Evolutionary conservation across 23 tunicate genomes (phyloP), one percentile per base, ranked within the genome.

Genomic region (Trididemnum clinides): DNA sequence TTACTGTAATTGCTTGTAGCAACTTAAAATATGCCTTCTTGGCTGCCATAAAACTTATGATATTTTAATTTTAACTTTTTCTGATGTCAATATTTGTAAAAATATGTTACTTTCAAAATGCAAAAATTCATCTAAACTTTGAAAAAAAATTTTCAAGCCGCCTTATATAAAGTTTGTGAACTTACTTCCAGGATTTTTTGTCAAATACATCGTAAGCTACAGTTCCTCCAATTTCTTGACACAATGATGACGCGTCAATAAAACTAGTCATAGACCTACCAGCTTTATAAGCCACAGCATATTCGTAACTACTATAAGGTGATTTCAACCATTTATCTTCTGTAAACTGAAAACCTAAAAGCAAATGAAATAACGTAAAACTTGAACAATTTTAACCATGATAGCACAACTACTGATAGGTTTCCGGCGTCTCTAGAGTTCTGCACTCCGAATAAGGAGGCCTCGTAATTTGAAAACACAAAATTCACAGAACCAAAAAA

Each of bases 241-340:
- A 77, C 10, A 18, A 39, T 1, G 35, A 20, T 0, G 34, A 64
- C 0, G 64, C 82, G 28, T 34, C 50, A 35, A 29, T 12, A 44
- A 44, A 44, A 44, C 10, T 15, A 7, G 54, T 7, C 10, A 7
- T 44, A 10, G 10, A 7, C 54, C 12, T 15, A 7, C 15, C 15
- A 7, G 15, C 54, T 10, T 7, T 44, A 44, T 44, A 0, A 82
- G 22, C 28, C 2, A 83, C 39, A 0, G 69, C 87, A 51, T 83
- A 83, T 71, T 83, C 87, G 32, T 83, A 83, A 32, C 87, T 83
- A 28, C 87, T 83, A 51, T 65, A 51, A 29, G 76, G 76, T 1
- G 80, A 70, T 33, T 83, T 83, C 1, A 83, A 34, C 87, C 87
- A 83, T 29, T 51, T 35, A 33, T 83, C 87, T 7, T 1, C 3